A percentile compares a stretch with the other conserved stretches of the same genome.
phyloP scores from a whole-genome alignment of 1,140 invertebrate genomes.

The Argopecten irradians region DNA sequence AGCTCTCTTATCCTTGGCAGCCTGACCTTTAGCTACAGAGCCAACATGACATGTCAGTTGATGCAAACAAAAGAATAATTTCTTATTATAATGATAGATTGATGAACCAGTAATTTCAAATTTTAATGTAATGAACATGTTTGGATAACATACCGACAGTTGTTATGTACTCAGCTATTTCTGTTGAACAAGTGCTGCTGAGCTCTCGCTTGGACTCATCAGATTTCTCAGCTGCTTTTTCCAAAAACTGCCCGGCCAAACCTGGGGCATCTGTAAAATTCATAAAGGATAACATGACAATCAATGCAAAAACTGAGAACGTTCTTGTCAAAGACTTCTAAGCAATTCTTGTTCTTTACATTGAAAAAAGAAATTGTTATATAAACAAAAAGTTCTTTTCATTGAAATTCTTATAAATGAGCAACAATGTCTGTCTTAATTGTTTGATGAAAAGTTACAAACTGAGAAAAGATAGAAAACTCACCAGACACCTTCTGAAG shows the following conservation, averaged over 20 bases:
- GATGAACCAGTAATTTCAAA: no score
- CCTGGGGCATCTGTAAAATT: constrained; percentile 57
- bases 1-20: constrained; percentile 79
- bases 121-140: neutral
- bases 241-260: constrained; percentile 63
- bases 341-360: neutral
- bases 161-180: constrained; percentile 82
- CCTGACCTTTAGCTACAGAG: constrained; percentile 54
- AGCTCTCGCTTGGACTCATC: constrained; percentile 71
- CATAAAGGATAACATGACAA: neutral
- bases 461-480: constrained; percentile 27
- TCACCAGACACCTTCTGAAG: constrained; percentile 80
- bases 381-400: neutral
- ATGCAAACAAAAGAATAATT: no score
- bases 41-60: neutral
- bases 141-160: constrained; percentile 81
- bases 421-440: neutral
- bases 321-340: neutral
- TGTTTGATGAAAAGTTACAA: neutral
- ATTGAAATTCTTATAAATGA: no score
- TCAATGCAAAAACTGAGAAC: neutral
- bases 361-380: neutral
- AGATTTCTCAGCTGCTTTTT: constrained; percentile 62
- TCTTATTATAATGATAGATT: no score
- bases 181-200: constrained; percentile 77